phyloP scores from a whole-genome alignment of 2,113 vertebrate species.

The Pseudois nayaur region DNA sequence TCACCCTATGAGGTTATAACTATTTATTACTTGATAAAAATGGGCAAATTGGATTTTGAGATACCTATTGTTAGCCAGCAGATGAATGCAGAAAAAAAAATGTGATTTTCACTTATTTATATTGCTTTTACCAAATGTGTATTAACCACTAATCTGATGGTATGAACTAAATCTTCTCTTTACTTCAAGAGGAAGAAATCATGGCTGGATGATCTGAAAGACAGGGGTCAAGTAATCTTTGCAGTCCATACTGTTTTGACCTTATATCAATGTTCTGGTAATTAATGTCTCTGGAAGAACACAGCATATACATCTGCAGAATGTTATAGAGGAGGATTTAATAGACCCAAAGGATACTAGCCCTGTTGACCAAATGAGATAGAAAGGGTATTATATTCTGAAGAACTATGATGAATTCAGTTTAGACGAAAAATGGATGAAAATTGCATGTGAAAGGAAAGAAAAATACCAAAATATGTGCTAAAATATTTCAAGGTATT shows the following conservation, averaged over 20 bases:
- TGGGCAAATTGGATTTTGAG: not conserved
- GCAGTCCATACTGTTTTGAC: not conserved
- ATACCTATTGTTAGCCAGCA: not conserved
- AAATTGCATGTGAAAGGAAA: not conserved
- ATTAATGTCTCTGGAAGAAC: not conserved
- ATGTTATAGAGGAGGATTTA: not conserved
- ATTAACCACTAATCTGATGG: not conserved
- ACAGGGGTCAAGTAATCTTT: not conserved
- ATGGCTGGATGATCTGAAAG: not conserved
- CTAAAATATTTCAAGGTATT: not conserved
- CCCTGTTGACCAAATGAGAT: not conserved
- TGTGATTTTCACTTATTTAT: not conserved
- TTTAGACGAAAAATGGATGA: not conserved
- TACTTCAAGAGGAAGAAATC: not conserved
- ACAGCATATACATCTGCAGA: not conserved
- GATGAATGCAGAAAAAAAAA: not conserved
- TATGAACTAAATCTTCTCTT: not conserved
- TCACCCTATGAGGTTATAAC: not conserved
- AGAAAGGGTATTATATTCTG: not conserved
- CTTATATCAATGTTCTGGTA: not conserved
- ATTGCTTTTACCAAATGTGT: not conserved
- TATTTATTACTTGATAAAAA: not conserved
- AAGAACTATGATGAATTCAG: not conserved
- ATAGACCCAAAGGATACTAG: not conserved
- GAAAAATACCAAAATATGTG: not conserved